A percentile compares a stretch with the other conserved stretches of the same genome.
Evolutionary conservation across 2,113 vertebrate genomes (phyloP).

Genomic region (Lontra canadensis): DNA sequence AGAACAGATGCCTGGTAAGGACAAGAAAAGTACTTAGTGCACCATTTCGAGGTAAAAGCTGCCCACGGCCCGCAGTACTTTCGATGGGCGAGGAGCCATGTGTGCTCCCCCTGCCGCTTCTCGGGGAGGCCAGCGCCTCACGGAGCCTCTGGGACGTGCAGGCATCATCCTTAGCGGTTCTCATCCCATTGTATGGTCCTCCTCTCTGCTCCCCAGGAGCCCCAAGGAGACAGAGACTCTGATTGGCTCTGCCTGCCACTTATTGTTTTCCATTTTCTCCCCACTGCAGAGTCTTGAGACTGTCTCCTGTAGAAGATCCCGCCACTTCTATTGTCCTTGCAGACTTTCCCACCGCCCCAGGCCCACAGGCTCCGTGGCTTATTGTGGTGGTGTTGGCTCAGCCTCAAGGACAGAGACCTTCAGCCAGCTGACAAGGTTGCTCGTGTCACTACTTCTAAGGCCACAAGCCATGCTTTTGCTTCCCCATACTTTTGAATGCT

Average conservation of each 20-base stretch:
- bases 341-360: slow-evolving; percentile 78
- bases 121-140: background rate
- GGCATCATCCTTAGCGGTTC: background rate
- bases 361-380: slow-evolving; percentile 34
- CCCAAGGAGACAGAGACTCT: background rate
- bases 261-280: slow-evolving; percentile 68
- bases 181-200: slow-evolving; percentile 59
- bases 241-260: slow-evolving; percentile 50
- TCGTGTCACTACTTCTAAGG: slow-evolving; percentile 67
- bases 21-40: background rate
- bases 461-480: slow-evolving; percentile 74
- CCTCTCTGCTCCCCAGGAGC: slow-evolving; percentile 32
- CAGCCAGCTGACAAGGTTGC: slow-evolving; percentile 74
- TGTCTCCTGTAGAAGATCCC: slow-evolving; percentile 63
- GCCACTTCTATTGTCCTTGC: slow-evolving; percentile 73
- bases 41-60: background rate
- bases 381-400: slow-evolving; percentile 75
- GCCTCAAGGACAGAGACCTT: slow-evolving; percentile 78
- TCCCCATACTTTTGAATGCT: slow-evolving; percentile 68
- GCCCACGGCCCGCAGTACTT: background rate
- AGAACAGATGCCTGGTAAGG: background rate
- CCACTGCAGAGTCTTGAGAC: slow-evolving; percentile 58
- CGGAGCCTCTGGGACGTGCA: background rate
- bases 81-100: background rate
- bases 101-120: background rate